Evolutionary conservation across 2,113 vertebrate species (phyloP).

Genomic region (Apodemus speciosus): DNA sequence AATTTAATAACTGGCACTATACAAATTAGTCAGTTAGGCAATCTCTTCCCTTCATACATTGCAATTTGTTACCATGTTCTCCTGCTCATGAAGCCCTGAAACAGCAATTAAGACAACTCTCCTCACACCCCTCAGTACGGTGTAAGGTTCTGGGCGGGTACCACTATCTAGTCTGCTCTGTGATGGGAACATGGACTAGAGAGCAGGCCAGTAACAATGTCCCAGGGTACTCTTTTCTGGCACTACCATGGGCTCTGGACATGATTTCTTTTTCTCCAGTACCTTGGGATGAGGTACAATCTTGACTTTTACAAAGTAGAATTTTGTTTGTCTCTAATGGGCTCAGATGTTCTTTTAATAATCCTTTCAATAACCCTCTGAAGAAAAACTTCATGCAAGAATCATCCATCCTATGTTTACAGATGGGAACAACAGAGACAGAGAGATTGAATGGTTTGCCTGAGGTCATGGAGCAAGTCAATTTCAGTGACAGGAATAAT

Average conservation of each 20-base stretch:
- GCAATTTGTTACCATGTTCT: not conserved
- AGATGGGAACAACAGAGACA: constrained; percentile 52
- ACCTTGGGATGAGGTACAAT: constrained; percentile 17
- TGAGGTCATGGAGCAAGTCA: not conserved
- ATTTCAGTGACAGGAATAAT: not conserved
- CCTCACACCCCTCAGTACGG: not conserved
- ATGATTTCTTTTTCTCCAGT: not conserved
- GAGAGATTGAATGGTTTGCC: constrained; percentile 19
- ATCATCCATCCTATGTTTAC: constrained; percentile 36
- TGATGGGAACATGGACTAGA: not conserved
- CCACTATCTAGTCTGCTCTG: too few relatives aligned
- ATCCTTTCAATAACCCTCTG: constrained; percentile 11
- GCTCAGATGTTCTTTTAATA: constrained; percentile 62
- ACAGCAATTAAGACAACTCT: not conserved
- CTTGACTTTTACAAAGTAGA: constrained; percentile 27
- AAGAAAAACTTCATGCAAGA: constrained; percentile 48
- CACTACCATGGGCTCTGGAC: not conserved
- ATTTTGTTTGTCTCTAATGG: not conserved
- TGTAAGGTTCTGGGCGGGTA: accelerated
- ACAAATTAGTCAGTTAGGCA: not conserved
- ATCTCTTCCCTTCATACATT: not conserved
- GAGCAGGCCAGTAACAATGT: not conserved
- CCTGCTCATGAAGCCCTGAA: too few relatives aligned
- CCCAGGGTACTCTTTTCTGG: not conserved
- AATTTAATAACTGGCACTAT: not conserved